Base-by-base conservation (phyloP, 2,888 invertebrate species). In the Pristionchus fissidentatus region DNA sequence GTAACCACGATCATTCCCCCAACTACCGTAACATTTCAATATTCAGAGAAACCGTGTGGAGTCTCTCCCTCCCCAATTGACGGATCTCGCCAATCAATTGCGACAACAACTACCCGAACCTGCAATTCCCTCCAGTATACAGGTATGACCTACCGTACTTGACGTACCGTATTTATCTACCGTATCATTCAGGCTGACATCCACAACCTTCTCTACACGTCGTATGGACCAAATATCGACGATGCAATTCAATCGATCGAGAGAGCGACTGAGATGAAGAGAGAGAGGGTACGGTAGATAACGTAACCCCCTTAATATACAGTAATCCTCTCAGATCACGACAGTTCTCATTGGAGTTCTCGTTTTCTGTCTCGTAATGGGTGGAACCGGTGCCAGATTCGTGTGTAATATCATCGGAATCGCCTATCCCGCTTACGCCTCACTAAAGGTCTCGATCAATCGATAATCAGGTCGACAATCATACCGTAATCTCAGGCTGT, bases 301-400 rank as follows among this genome's bases (percentile, higher is more conserved):
- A 46, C 8, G 26, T 26, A 46, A 75, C 29, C n/a, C 15, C n/a
- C n/a, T n/a, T 26, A n/a, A 29, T 26, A 3, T 46, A 29, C 75
- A 5, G 41, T 75, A 10, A 4, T 75, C 19, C 46, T 35, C n/a
- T 5, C 41, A 79, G 55, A 46, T 77, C 29, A 32, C 52, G 29
- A 77, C 49, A 2, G 29, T 77, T 22, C 49, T 52, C 32, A 49
- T 77, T 32, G 49, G 77, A 13, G n/a, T 79, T 26, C 26, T 79
- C 15, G 38, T 26, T 7, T 55, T 79, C 41, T 57, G 57, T 57
- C 57, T 79, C 57, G 38, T 79, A 5, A 41, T 55, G 41, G 79
- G 79, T n/a, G 79, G 79, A 38, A 79, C 55, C n/a, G 79, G 79
- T 10, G 79, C 57, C 10, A 38, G 41, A 55, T 79, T 79, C 57